Evolutionary conservation across 2,888 invertebrate species (phyloP), one percentile per base, ranked within the genome.

Genomic region (Crematogaster levior): DNA sequence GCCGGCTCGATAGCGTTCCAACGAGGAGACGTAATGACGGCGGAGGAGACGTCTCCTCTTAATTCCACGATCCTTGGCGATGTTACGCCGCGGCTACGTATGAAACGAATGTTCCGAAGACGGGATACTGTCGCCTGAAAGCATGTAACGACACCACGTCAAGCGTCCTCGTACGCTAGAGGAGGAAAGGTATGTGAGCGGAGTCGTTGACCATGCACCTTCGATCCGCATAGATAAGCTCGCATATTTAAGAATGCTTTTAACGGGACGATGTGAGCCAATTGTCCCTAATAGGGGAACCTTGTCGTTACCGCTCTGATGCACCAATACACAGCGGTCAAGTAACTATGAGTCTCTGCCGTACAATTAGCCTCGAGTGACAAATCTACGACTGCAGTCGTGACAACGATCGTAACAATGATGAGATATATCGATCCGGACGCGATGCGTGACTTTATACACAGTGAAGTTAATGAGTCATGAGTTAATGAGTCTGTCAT

Each of bases 231-330:
- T 87, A 92, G 93, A 94, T 93, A 93, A 93, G 88, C 72, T 82
- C 68, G 87, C 85, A 86, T 92, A 93, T 93, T 92, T 90, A 91
- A 93, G 91, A 94, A 94, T 92, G 93, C 93, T 94, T 93, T 94
- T 93, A 93, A 90, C 88, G 84, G 89, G 85, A 81, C 81, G 27
- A 21, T 34, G 51, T 43, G 74, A 85, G 75, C 65, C 87, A 83
- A 88, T 86, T 86, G 81, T 72, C 86, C 60, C 91, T 92, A 92
- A 92, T 92, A 92, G 92, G 89, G 82, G 88, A 90, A 90, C 77
- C 91, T 85, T 87, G 89, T 90, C 77, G 73, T 82, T 81, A 53
- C 77, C 75, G 77, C 77, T 70, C 40, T 40, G 43, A n/a, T 27
- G 27, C 30, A 27, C 30, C 30, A 27, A 58, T 61, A 30, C 75